phyloP scores from a whole-genome alignment of 92 coral and sea anemone genomes.

The Ricordea florida region DNA sequence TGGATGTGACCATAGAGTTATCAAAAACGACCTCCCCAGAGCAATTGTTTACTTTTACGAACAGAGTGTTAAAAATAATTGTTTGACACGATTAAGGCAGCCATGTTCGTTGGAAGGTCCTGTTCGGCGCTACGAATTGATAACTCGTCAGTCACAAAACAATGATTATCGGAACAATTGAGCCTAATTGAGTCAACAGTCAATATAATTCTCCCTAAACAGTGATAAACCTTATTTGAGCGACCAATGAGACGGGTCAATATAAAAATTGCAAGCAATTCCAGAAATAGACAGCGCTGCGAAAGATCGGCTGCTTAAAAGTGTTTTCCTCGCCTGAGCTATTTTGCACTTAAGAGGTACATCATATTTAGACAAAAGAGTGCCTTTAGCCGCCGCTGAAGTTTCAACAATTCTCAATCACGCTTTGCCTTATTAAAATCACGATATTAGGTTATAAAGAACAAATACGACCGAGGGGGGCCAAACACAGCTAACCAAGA shows the following conservation, averaged over 20 bases:
- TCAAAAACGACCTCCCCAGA: constrained; percentile 25
- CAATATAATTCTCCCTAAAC: constrained; percentile 48
- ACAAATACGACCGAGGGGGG: constrained; percentile 43
- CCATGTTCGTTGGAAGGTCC: not conserved
- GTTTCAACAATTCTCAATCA: constrained; percentile 10
- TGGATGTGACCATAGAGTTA: not conserved
- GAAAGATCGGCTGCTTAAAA: not conserved
- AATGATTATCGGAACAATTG: constrained; percentile 31
- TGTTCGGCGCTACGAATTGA: constrained; percentile 12
- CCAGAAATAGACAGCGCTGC: not conserved
- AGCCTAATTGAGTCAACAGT: constrained; percentile 41
- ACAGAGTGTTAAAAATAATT: constrained; percentile 2
- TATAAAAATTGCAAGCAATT: not conserved
- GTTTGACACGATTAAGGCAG: constrained; percentile 6
- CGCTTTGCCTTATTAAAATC: not conserved
- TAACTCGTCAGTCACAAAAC: constrained; percentile 31
- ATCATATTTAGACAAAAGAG: too few relatives aligned
- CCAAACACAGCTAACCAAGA: not conserved
- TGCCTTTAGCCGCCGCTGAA: not conserved
- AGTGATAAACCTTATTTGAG: constrained; percentile 5
- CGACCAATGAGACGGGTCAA: not conserved
- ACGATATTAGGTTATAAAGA: constrained; percentile 18
- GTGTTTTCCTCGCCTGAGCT: too few relatives aligned
- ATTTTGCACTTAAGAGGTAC: too few relatives aligned
- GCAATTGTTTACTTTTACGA: constrained; percentile 18